Evolutionary conservation across 2,797 vertebrate species (phyloP).

Genomic region (Remorina albescens): DNA sequence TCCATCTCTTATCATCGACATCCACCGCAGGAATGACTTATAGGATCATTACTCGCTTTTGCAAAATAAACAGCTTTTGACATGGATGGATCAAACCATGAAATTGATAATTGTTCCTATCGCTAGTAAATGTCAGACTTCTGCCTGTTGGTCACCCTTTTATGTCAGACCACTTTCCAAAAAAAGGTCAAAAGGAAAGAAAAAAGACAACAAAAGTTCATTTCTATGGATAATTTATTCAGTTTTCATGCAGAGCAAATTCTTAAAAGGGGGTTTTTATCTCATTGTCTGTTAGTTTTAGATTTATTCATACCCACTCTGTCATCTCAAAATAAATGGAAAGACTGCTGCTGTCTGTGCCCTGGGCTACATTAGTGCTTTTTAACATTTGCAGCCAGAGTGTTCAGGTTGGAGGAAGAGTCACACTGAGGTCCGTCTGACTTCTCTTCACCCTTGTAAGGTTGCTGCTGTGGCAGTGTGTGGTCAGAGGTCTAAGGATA

Average conservation of each 20-base stretch:
- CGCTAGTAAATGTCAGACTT: conserved; percentile 68
- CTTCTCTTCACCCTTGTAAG: conserved; percentile 56
- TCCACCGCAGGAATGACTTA: background rate
- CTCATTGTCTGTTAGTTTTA: conserved; percentile 70
- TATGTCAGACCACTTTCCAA: conserved; percentile 38
- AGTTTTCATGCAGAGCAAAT: conserved; percentile 65
- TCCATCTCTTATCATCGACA: background rate
- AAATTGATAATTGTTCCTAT: conserved; percentile 43
- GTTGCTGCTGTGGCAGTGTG: conserved; percentile 72
- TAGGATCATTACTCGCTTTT: background rate
- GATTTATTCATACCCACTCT: conserved; percentile 53
- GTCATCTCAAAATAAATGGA: conserved; percentile 59
- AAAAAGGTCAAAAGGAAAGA: conserved; percentile 45
- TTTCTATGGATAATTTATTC: conserved; percentile 35
- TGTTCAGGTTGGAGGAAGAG: conserved; percentile 45
- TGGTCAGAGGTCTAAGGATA: conserved; percentile 71
- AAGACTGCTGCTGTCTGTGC: conserved; percentile 49
- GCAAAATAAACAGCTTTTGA: conserved; percentile 2
- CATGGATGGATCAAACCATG: conserved; percentile 27
- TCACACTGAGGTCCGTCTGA: conserved; percentile 52
- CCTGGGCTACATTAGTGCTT: conserved; percentile 75
- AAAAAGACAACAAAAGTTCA: background rate
- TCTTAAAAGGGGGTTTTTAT: conserved; percentile 47
- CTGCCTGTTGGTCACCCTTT: conserved; percentile 46
- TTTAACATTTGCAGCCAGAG: conserved; percentile 82